phyloP scores from a whole-genome alignment of 2,113 vertebrate genomes.

The Chascanopsetta lugubris region DNA sequence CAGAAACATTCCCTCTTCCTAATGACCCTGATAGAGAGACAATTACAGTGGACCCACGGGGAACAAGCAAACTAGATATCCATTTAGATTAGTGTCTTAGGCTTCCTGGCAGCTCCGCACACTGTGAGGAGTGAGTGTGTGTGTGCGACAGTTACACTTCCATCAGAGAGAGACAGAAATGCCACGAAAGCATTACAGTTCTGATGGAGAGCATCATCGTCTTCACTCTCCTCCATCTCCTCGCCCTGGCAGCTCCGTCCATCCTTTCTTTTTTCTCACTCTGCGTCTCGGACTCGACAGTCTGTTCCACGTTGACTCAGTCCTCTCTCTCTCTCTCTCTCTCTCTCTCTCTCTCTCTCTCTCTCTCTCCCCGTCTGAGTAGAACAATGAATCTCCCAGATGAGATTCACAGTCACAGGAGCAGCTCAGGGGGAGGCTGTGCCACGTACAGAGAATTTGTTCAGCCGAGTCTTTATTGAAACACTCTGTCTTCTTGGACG shows the following conservation, averaged over 20 bases:
- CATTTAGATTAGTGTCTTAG: slow-evolving; percentile 64
- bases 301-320: slow-evolving; percentile 38
- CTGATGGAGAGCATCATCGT: slow-evolving; percentile 43
- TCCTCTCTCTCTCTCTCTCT: neutral
- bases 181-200: neutral
- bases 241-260: slow-evolving; percentile 33
- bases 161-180: slow-evolving; percentile 22
- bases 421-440: slow-evolving; percentile 55
- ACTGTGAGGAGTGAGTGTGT: slow-evolving; percentile 31
- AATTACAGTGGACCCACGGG: slow-evolving; percentile 62
- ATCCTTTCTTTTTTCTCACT: too few species aligned
- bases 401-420: slow-evolving; percentile 44
- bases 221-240: slow-evolving; percentile 13
- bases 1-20: slow-evolving; percentile 59
- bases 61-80: slow-evolving; percentile 61
- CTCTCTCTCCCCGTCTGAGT: slow-evolving; percentile 24
- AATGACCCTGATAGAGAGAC: slow-evolving; percentile 65
- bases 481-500: slow-evolving; percentile 63
- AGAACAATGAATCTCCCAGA: slow-evolving; percentile 69
- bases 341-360: neutral
- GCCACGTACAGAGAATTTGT: slow-evolving; percentile 57
- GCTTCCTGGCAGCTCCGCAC: slow-evolving; percentile 22
- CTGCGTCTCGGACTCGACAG: slow-evolving; percentile 41
- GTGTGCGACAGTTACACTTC: slow-evolving; percentile 3
- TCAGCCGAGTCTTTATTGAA: slow-evolving; percentile 63